Percentiles rank a stretch among this genome's conserved stretches.
Evolutionary conservation across 2,113 vertebrate species (phyloP).

Genomic region (Nibea albiflora): DNA sequence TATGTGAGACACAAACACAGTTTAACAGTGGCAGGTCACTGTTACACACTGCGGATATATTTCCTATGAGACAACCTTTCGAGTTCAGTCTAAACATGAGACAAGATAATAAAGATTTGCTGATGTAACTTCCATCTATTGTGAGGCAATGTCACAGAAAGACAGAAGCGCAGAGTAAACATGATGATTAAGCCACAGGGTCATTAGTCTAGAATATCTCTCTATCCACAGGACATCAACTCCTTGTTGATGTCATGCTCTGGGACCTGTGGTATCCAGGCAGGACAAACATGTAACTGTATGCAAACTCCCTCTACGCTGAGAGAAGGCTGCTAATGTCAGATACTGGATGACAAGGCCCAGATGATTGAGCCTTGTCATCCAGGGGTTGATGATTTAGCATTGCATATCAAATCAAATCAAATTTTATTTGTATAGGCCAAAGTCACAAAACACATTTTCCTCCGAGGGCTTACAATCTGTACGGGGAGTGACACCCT

Average conservation of each 20-base stretch:
- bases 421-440: too few species aligned
- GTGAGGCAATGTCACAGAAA: slow-evolving; percentile 17
- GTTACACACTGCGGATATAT: slow-evolving; percentile 2
- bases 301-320: neutral
- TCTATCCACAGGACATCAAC: slow-evolving; percentile 55
- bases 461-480: too few species aligned
- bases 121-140: slow-evolving; percentile 42
- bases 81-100: neutral
- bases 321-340: neutral
- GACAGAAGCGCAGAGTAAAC: slow-evolving; percentile 51
- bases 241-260: slow-evolving; percentile 18
- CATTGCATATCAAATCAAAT: too few species aligned
- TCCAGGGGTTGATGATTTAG: neutral
- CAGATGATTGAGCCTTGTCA: too few species aligned
- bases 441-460: too few species aligned
- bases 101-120: neutral
- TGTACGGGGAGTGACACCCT: too few species aligned
- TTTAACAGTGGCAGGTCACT: neutral
- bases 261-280: slow-evolving; percentile 29
- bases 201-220: slow-evolving; percentile 60
- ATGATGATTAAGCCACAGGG: slow-evolving; percentile 62
- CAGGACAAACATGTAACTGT: slow-evolving; percentile 24
- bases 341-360: neutral
- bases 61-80: neutral
- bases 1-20: neutral